Evolutionary conservation across 2,113 vertebrate species (phyloP).

Genomic region (Saccopteryx bilineata): DNA sequence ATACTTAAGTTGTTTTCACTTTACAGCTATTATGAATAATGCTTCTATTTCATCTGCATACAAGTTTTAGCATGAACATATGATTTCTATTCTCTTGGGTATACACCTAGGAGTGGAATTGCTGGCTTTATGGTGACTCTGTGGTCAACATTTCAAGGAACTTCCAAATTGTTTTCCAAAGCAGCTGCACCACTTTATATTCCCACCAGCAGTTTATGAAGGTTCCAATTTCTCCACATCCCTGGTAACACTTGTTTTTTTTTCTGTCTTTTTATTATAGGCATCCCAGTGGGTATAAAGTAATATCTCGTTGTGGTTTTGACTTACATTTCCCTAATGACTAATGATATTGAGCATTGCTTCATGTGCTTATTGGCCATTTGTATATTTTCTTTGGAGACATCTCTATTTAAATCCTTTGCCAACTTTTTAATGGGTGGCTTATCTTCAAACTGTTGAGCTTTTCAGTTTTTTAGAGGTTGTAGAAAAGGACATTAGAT

Average conservation of each 20-base stretch:
- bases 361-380: neutral
- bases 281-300: neutral
- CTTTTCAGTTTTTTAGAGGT: neutral
- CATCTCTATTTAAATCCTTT: neutral
- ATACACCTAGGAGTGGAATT: neutral
- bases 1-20: neutral
- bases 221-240: neutral
- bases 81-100: neutral
- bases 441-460: conserved; percentile 8
- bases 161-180: conserved; percentile 5
- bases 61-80: neutral
- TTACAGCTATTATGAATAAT: neutral
- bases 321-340: conserved; percentile 20
- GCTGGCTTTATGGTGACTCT: neutral
- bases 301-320: neutral
- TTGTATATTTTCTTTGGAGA: conserved; percentile 6
- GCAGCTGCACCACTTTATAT: neutral
- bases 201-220: neutral
- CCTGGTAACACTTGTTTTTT: neutral
- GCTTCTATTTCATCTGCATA: neutral
- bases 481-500: neutral
- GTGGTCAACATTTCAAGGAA: neutral
- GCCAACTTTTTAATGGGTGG: neutral
- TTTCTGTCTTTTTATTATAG: neutral
- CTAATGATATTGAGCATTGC: neutral